Evolutionary conservation across 64 coral and sea anemone genomes (phyloP), one percentile per base, ranked within the genome.

Genomic region (Actinia tenebrosa): DNA sequence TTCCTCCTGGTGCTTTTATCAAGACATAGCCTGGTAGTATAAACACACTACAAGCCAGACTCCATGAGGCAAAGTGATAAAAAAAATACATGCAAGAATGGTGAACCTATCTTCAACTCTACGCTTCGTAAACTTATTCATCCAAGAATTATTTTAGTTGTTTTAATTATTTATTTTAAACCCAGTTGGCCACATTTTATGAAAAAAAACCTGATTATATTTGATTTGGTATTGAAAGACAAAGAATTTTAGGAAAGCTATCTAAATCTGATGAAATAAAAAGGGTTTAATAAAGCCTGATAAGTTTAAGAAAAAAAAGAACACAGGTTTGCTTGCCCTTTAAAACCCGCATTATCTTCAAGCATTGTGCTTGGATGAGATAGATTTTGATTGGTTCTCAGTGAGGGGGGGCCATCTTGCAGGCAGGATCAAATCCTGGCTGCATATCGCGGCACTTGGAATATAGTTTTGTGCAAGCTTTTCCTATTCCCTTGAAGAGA

Each of bases 1-100:
- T 85, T 30, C 83, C 83, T 44, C n/a, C 83, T 3, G 55, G 60
- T 45, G 83, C 83, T 18, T 85, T 85, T 54, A 58, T 63, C 26
- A 85, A 56, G 60, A 85, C 53, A 60, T 85, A 85, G 20, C 15
- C 2, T 52, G 8, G 0, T 52, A 81, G 42, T 79, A 47, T 23
- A 15, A 2, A 23, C 77, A 23, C 77, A 81, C 42, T 25, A 45
- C 8, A 66, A 66, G 22, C 19, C 19, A 66, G 63, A 66, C n/a
- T 5, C 3, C 19, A 22, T 17, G 16, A 64, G 6, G 5, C 20
- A 6, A 6, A 17, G 20, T 17, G 17, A 13, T 19, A 64, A 16
- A 64, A 64, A 16, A 64, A 2, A 17, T 64, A 4, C 17, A 17
- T 20, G 15, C 30, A 37, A 37, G 30, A 17, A 64, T 16, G 5